Conservation (phyloP, 2,888 invertebrate genomes). For the Scelioninae gen. 2 region DNA sequence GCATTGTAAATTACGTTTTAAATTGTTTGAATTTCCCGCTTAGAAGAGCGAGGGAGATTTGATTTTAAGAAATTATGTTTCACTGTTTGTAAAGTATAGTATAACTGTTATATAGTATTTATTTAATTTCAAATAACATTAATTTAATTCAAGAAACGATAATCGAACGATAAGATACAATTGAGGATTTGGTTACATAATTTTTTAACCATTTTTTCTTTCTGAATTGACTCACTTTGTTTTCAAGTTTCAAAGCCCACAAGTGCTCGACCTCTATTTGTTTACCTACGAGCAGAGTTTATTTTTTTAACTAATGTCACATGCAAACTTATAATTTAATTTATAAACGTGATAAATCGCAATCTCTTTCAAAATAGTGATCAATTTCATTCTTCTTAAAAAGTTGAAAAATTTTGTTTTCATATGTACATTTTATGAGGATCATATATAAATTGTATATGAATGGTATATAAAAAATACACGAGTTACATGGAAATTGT, state of each 20-base stretch:
- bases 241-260: slow-evolving; percentile 45
- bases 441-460: too few relatives aligned
- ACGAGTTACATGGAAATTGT: too few relatives aligned
- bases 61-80: too few relatives aligned
- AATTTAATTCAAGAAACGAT: background rate
- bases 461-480: too few relatives aligned
- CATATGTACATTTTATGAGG: too few relatives aligned
- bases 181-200: slow-evolving; percentile 30
- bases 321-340: slow-evolving; percentile 41
- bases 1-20: too few relatives aligned
- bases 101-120: too few relatives aligned
- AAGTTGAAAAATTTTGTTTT: slow-evolving; percentile 1
- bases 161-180: slow-evolving; percentile 15
- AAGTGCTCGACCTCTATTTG: slow-evolving; percentile 54
- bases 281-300: slow-evolving; percentile 38
- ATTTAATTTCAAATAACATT: background rate
- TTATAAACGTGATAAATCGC: slow-evolving; percentile 42
- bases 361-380: slow-evolving; percentile 16
- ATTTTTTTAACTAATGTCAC: slow-evolving; percentile 43
- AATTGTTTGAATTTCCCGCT: background rate
- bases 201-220: slow-evolving; percentile 31
- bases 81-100: too few relatives aligned
- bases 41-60: background rate
- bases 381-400: too few relatives aligned
- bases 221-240: slow-evolving; percentile 25